Evolutionary conservation across 2,797 vertebrate genomes (phyloP).

Genomic region (Sebastes hubbsi): DNA sequence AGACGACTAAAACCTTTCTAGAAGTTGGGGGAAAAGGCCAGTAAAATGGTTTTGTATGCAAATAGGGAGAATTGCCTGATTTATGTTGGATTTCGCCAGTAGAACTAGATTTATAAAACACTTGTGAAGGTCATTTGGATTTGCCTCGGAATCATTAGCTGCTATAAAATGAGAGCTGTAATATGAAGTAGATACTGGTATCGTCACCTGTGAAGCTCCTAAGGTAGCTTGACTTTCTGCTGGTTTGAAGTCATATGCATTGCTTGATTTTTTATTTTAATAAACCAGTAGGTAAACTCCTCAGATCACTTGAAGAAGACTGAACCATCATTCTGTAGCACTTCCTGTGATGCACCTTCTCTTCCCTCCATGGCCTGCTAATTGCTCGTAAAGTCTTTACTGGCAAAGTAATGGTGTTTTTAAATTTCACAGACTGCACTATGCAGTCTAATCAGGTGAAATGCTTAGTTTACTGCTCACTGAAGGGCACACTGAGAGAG

Average conservation of each 20-base stretch:
- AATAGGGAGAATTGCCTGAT: neutral
- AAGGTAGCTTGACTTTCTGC: neutral
- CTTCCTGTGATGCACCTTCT: neutral
- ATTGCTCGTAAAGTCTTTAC: conserved; percentile 68
- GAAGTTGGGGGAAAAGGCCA: neutral
- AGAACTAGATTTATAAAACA: neutral
- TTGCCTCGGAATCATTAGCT: neutral
- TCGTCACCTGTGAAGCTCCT: neutral
- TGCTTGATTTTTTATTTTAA: neutral
- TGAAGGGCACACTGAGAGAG: conserved; percentile 8
- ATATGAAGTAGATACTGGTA: neutral
- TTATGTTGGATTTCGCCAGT: neutral
- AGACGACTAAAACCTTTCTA: neutral
- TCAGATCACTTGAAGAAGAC: neutral
- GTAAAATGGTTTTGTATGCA: too few species aligned
- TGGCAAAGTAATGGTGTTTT: conserved; percentile 58
- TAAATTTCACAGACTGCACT: conserved; percentile 50
- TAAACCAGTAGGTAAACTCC: neutral
- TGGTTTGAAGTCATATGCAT: neutral
- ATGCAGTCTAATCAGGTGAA: conserved; percentile 51
- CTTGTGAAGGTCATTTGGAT: neutral
- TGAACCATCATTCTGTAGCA: neutral
- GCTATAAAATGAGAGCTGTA: neutral
- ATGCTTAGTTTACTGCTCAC: conserved; percentile 49
- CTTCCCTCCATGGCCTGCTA: conserved; percentile 31